phyloP scores from a whole-genome alignment of 2,113 vertebrate species.

The Opisthocomus hoazin region DNA sequence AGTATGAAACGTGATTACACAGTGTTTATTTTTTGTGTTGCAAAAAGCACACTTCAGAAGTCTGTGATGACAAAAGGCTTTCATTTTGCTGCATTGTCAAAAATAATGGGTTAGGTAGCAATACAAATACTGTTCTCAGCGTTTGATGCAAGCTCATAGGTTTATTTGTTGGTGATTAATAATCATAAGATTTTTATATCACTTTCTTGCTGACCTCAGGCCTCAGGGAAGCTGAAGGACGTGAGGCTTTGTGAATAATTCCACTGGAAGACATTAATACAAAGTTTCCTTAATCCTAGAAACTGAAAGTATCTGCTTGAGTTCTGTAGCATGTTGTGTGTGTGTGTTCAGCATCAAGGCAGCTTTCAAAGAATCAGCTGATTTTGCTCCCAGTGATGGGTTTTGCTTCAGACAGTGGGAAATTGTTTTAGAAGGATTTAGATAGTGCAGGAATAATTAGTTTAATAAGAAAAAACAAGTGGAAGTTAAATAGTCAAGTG shows the following conservation, averaged over 20 bases:
- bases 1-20: neutral
- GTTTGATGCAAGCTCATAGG: neutral
- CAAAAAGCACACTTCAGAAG: neutral
- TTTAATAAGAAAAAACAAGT: neutral
- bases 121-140: neutral
- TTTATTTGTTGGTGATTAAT: neutral
- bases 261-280: neutral
- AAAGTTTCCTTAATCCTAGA: neutral
- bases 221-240: neutral
- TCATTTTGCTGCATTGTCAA: neutral
- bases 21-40: neutral
- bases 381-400: neutral
- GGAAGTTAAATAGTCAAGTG: neutral
- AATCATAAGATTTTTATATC: neutral
- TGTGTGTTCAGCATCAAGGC: neutral
- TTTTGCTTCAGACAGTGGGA: conserved; percentile 5
- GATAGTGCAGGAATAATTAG: neutral
- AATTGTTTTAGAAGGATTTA: neutral
- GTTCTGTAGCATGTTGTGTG: neutral
- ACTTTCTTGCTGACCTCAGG: neutral
- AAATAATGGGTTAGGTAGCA: neutral
- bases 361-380: neutral
- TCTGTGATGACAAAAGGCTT: neutral
- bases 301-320: conserved; percentile 13
- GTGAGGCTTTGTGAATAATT: neutral